Evolutionary conservation across 2,888 invertebrate species (phyloP), one percentile per base, ranked within the genome.

Genomic region (Molanna angustata): DNA sequence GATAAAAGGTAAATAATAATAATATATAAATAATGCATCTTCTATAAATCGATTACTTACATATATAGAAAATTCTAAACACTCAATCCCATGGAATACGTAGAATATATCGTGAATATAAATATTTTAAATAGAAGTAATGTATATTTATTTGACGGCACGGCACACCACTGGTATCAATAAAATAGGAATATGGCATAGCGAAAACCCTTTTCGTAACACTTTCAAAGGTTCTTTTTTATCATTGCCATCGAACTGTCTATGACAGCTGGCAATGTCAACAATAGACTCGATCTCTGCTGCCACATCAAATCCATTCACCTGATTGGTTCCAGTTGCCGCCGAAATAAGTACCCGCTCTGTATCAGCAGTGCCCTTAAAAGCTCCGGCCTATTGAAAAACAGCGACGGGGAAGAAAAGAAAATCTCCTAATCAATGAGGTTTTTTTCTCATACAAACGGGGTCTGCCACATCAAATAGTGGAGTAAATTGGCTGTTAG

Each of bases 211-310:
- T n/a, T n/a, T n/a, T n/a, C n/a, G n/a, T n/a, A n/a, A n/a, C n/a
- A n/a, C n/a, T n/a, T n/a, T n/a, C n/a, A n/a, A n/a, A n/a, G n/a
- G 54, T 46, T 20, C 40, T 47, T 48, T 46, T 55, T 55, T 55
- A 51, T 41, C 44, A 33, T 27, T 55, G 55, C 48, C 55, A 52
- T 55, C 48, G 42, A 27, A 53, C 53, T 53, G 56, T 42, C 47
- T 43, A 50, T 57, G 56, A 57, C 56, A 57, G 56, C 46, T 46
- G 48, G 55, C 52, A 55, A 55, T 55, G 51, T 52, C 55, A 52
- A 55, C 55, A 55, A 55, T 52, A 35, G 51, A 48, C 39, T 51
- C 50, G 51, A n/a, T 52, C 55, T 48, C 22, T 32, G 39, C 46
- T 48, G 55, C 55, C 51, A 37, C 52, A 42, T 47, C 55, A 48